These are phyloP conservation scores for Acanthurus tractus DNA, from an alignment of 2,797 vertebrate genomes.

Conservation along the genomic window DNA sequence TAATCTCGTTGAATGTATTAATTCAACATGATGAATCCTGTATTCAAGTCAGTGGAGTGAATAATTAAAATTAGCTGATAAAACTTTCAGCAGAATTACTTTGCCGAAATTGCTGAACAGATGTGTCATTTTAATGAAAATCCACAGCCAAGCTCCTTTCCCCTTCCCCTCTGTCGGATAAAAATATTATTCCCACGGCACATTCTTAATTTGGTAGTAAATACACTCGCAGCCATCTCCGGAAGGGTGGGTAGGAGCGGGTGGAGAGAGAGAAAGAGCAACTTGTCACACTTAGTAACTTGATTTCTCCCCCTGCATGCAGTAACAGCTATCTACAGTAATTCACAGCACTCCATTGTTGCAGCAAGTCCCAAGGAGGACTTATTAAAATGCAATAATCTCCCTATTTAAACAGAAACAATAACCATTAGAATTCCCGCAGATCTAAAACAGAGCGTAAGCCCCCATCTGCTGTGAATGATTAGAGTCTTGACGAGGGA, in stretches of 20 bases:
- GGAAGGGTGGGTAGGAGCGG: constrained; percentile 87
- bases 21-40: constrained; percentile 99
- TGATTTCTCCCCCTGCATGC: constrained; percentile 98
- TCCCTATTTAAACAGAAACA: constrained; percentile 99
- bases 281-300: constrained; percentile 99
- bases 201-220: constrained; percentile 99
- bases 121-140: constrained; percentile 99
- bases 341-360: constrained; percentile 99
- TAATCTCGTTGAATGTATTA: constrained; percentile 99
- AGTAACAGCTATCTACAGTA: constrained; percentile 98
- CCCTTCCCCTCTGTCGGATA: constrained; percentile 92
- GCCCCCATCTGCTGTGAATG: constrained; percentile 99
- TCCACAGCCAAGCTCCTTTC: constrained; percentile 97
- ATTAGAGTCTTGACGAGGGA: constrained; percentile 99
- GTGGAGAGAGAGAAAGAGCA: constrained; percentile 89
- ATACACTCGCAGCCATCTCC: constrained; percentile 97
- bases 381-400: constrained; percentile 99
- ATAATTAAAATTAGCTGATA: constrained; percentile 99
- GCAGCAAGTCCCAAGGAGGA: constrained; percentile 97
- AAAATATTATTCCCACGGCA: constrained; percentile 99
- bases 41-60: constrained; percentile 99
- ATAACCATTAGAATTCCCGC: constrained; percentile 99
- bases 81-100: constrained; percentile 99
- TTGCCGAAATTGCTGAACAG: constrained; percentile 99
- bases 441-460: constrained; percentile 97